These are phyloP conservation scores for Ophiothrix spiculata DNA, from an alignment of 35 echinoderm and acorn worm genomes.

Conservation along the genomic window DNA sequence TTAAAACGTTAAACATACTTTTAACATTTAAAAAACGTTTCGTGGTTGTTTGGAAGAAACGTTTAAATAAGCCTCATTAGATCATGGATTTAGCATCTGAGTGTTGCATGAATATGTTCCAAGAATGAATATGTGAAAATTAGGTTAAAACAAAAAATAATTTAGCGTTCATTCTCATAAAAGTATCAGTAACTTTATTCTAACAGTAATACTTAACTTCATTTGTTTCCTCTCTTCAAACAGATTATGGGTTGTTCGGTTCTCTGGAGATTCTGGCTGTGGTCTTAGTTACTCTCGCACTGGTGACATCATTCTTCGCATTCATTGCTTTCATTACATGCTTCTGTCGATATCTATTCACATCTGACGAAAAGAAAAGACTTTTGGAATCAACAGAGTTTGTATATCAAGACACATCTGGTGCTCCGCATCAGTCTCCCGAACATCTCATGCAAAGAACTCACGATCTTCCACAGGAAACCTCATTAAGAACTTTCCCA, in stretches of 20 bases:
- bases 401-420: not conserved
- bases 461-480: too few relatives aligned
- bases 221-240: not conserved
- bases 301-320: not conserved
- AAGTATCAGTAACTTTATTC: too few relatives aligned
- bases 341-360: not conserved
- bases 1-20: too few relatives aligned
- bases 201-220: not conserved
- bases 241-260: not conserved
- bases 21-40: too few relatives aligned
- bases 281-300: not conserved
- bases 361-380: not conserved
- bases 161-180: too few relatives aligned
- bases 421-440: not conserved
- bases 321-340: not conserved
- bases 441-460: not conserved
- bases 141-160: too few relatives aligned
- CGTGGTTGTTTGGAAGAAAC: too few relatives aligned
- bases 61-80: too few relatives aligned
- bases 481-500: not conserved
- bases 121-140: too few relatives aligned
- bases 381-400: not conserved
- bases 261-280: not conserved
- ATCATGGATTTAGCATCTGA: too few relatives aligned
- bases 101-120: too few relatives aligned